These are phyloP conservation scores for Diachasmimorpha longicaudata DNA, from an alignment of 1,140 invertebrate genomes.

Conservation along the genomic window DNA sequence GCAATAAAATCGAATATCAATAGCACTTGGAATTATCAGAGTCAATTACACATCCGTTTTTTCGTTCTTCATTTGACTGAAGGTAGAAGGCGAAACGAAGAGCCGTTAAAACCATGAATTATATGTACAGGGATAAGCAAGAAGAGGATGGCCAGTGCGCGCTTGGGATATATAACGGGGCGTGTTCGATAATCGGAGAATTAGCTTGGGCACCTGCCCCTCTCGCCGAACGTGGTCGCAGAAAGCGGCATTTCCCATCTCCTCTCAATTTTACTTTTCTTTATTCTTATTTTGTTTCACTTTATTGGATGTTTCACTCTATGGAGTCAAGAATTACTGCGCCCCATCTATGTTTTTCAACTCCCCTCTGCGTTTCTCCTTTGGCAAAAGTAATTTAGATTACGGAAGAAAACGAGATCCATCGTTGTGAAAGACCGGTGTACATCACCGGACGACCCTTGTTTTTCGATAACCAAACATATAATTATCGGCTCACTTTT, in stretches of 20 bases:
- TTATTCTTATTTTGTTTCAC: neutral
- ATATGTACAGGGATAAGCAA: neutral
- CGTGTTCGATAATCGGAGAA: slow-evolving; percentile 40
- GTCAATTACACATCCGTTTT: neutral
- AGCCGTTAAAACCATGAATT: slow-evolving; percentile 16
- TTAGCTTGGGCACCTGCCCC: slow-evolving; percentile 34
- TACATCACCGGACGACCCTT: slow-evolving; percentile 5
- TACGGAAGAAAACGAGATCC: slow-evolving; percentile 19
- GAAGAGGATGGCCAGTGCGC: neutral
- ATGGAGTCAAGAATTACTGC: slow-evolving; percentile 22
- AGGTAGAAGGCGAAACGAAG: neutral
- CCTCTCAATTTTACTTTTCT: neutral
- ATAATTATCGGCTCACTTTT: slow-evolving; percentile 32
- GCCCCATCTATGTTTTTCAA: neutral
- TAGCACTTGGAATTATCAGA: neutral
- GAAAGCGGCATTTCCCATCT: neutral
- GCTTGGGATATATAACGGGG: slow-evolving; percentile 13
- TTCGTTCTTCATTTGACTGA: neutral
- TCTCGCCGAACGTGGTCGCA: neutral
- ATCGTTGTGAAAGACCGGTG: slow-evolving; percentile 1
- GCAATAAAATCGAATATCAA: neutral
- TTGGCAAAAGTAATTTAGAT: slow-evolving; percentile 29
- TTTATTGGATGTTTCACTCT: neutral
- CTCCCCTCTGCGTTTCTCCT: neutral
- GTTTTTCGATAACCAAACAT: slow-evolving; percentile 42